A percentile compares a stretch with the other conserved stretches of the same genome.
These are phyloP conservation scores for Coecobrya sp. DNA, from an alignment of 2,888 invertebrate species.

Conservation along the genomic window DNA sequence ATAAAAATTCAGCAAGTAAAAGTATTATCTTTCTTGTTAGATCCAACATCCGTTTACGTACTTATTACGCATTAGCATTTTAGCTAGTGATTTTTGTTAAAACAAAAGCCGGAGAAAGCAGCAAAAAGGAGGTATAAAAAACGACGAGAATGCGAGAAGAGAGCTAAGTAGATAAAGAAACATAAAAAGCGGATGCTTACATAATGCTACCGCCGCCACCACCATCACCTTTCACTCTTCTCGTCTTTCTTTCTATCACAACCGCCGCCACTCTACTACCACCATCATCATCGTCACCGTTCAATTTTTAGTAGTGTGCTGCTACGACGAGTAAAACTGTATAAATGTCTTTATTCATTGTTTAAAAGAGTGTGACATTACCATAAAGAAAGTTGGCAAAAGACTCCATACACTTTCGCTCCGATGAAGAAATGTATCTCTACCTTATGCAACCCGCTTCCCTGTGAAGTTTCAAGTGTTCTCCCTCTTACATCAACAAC, in stretches of 20 bases:
- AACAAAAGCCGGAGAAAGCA: constrained; percentile 35
- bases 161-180: constrained; percentile 75
- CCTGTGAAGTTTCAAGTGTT: background rate
- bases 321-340: constrained; percentile 19
- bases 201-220: constrained; percentile 35
- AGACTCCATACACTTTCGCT: constrained; percentile 42
- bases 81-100: constrained; percentile 60
- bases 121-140: constrained; percentile 27
- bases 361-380: constrained; percentile 70
- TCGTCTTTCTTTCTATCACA: constrained; percentile 31
- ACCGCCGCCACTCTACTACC: background rate
- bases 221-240: constrained; percentile 69
- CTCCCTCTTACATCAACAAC: constrained; percentile 29
- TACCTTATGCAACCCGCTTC: background rate
- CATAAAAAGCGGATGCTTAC: constrained; percentile 70
- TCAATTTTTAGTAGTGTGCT: constrained; percentile 33
- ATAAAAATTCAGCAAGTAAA: background rate
- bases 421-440: constrained; percentile 45
- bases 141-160: constrained; percentile 65
- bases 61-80: constrained; percentile 68
- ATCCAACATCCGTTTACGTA: constrained; percentile 44
- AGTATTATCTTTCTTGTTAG: constrained; percentile 45
- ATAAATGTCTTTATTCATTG: constrained; percentile 56
- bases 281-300: constrained; percentile 1
- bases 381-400: constrained; percentile 64